Evolutionary conservation across 1,140 invertebrate genomes (phyloP).

Genomic region (Zaprionus ghesquierei): DNA sequence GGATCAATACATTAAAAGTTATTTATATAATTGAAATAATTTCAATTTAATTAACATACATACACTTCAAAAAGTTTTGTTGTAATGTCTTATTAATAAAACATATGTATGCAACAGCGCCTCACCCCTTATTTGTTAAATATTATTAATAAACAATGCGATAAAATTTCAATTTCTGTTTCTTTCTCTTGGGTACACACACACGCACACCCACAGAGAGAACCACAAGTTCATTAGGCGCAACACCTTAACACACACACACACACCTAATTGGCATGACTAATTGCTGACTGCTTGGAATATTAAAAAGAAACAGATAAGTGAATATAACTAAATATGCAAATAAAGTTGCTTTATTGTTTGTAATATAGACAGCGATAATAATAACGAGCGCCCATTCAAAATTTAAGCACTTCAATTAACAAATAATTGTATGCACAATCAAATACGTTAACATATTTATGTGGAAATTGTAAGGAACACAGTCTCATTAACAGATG

Average conservation of each 20-base stretch:
- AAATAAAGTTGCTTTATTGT: not conserved
- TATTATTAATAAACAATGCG: not conserved
- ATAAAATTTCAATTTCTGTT: not conserved
- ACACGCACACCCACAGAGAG: not conserved
- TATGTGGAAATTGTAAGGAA: not conserved
- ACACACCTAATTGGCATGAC: slow-evolving; percentile 7
- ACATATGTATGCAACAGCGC: too few species aligned
- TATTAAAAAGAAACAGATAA: slow-evolving; percentile 14
- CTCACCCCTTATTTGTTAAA: not conserved
- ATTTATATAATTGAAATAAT: too few species aligned
- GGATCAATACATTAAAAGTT: too few species aligned
- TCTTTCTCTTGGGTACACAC: not conserved
- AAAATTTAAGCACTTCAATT: slow-evolving; percentile 16
- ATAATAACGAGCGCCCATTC: not conserved
- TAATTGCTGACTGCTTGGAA: slow-evolving; percentile 19
- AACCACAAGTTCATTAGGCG: not conserved
- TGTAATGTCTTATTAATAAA: too few species aligned
- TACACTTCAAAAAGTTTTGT: too few species aligned
- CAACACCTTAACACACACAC: not conserved
- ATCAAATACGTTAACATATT: not conserved
- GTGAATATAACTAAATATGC: slow-evolving; percentile 4
- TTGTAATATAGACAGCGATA: not conserved
- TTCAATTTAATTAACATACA: too few species aligned
- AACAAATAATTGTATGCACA: not conserved
- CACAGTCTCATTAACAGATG: not conserved